phyloP scores from a whole-genome alignment of 2,888 invertebrate species.

The Desoria tigrina region DNA sequence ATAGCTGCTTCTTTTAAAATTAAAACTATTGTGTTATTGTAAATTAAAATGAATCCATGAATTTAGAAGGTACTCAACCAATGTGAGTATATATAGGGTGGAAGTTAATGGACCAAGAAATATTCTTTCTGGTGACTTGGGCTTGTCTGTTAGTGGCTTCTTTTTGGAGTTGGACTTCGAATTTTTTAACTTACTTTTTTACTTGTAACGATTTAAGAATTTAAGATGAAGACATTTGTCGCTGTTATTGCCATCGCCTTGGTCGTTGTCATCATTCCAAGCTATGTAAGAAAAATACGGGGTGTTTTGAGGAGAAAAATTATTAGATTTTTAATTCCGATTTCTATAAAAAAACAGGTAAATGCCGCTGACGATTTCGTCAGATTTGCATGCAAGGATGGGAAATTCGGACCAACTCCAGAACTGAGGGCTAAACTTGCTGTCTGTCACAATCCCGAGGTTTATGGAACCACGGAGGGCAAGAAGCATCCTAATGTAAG shows the following conservation, averaged over 20 bases:
- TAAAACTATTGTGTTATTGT: too few relatives aligned
- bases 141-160: too few relatives aligned
- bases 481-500: constrained; percentile 29
- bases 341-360: too few relatives aligned
- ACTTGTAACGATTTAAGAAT: too few relatives aligned
- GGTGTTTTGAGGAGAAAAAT: neutral
- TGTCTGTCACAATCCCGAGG: constrained; percentile 15
- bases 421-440: constrained; percentile 22
- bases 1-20: too few relatives aligned
- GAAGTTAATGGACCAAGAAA: too few relatives aligned
- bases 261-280: neutral
- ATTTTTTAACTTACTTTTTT: too few relatives aligned
- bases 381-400: constrained; percentile 22
- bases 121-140: too few relatives aligned
- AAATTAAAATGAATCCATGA: too few relatives aligned
- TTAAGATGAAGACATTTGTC: neutral
- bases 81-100: too few relatives aligned
- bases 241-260: neutral
- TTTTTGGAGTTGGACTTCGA: neutral
- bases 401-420: constrained; percentile 24
- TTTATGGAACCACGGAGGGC: constrained; percentile 22
- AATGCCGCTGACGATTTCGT: neutral
- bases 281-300: neutral
- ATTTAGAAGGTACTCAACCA: too few relatives aligned
- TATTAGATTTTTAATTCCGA: neutral